Conservation (phyloP, 2,113 vertebrate species). For the Lophochroa leadbeateri region DNA sequence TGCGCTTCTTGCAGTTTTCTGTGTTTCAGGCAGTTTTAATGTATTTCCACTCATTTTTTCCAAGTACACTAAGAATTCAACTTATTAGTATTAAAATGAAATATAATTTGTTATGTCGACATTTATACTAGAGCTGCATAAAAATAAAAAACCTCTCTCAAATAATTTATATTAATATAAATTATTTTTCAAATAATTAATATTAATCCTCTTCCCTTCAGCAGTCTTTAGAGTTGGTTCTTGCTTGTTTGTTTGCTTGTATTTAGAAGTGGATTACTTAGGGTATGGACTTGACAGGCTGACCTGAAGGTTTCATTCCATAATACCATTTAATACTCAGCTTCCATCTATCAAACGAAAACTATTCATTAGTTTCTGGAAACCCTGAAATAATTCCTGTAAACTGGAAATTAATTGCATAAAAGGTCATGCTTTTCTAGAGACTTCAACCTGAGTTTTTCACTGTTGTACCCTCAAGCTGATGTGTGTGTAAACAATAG, state of each 20-base stretch:
- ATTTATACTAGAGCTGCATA: constrained; percentile 34
- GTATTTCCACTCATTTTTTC: constrained; percentile 29
- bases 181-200: constrained; percentile 35
- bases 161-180: constrained; percentile 29
- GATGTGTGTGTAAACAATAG: neutral
- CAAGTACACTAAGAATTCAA: constrained; percentile 6
- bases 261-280: neutral
- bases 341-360: neutral
- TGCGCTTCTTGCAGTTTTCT: constrained; percentile 51
- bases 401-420: constrained; percentile 1
- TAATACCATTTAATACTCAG: constrained; percentile 6
- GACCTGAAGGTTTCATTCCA: neutral
- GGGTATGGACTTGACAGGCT: neutral
- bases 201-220: constrained; percentile 33
- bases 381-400: neutral
- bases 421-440: neutral
- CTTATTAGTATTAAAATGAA: constrained; percentile 45
- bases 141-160: neutral
- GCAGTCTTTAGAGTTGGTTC: neutral
- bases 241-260: neutral
- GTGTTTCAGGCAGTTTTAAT: constrained; percentile 34
- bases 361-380: neutral
- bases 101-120: constrained; percentile 54
- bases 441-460: neutral
- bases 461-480: neutral